A percentile compares a stretch with the other conserved stretches of the same genome.
These are phyloP conservation scores for Pseudomugil tenellus DNA, from an alignment of 2,797 vertebrate species.

Conservation along the genomic window DNA sequence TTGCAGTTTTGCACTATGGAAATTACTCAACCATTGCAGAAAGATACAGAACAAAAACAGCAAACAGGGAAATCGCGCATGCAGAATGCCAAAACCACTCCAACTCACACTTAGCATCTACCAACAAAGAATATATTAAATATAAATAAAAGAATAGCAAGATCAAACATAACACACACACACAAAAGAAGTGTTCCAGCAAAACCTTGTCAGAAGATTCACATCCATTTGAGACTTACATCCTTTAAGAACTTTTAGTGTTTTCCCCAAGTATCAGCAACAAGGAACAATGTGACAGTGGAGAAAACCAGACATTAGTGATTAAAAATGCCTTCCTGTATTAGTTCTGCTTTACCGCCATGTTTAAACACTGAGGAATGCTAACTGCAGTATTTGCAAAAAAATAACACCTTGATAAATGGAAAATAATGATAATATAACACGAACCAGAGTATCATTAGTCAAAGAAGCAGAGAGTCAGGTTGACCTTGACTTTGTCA, in stretches of 20 bases:
- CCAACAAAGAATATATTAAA: constrained; percentile 44
- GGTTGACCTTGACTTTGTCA: background rate
- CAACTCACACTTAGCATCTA: constrained; percentile 59
- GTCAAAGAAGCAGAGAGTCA: background rate
- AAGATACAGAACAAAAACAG: constrained; percentile 54
- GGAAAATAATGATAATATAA: constrained; percentile 4
- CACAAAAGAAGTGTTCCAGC: constrained; percentile 28
- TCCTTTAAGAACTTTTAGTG: constrained; percentile 94
- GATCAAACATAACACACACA: constrained; percentile 20
- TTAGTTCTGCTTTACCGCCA: constrained; percentile 31
- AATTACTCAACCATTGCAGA: constrained; percentile 36
- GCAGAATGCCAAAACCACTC: constrained; percentile 65
- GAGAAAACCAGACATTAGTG: constrained; percentile 89
- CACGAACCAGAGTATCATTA: constrained; percentile 4
- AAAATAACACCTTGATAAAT: constrained; percentile 5
- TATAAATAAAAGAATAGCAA: constrained; percentile 8
- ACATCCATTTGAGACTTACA: constrained; percentile 86
- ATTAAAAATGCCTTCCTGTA: constrained; percentile 49
- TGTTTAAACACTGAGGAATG: constrained; percentile 11
- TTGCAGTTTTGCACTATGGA: constrained; percentile 35
- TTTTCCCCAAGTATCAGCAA: constrained; percentile 89
- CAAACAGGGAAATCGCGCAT: constrained; percentile 62
- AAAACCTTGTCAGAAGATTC: constrained; percentile 44
- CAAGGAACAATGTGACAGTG: constrained; percentile 82
- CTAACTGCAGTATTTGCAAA: constrained; percentile 5